Evolutionary conservation across 2,888 invertebrate species (phyloP), one percentile per base, ranked within the genome.

Genomic region (Agelastica alni): DNA sequence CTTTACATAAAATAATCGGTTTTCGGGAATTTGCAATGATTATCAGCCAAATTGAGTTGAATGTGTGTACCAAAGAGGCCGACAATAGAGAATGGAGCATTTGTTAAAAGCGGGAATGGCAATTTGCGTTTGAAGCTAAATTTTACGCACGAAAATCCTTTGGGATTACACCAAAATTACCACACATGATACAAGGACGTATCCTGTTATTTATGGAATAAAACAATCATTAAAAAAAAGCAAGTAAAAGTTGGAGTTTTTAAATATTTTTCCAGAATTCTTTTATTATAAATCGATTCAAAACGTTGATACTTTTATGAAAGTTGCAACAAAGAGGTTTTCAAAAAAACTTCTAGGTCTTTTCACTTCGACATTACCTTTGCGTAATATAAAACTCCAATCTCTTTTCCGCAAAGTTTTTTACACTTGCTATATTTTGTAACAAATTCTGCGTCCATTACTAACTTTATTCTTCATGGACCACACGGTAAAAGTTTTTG

Each of bases 61-160:
- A 44, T 44, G 32, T 7, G 14, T n/a, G 13, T 45, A 32, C 45
- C 45, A 45, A 45, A 45, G 45, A 45, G 45, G 9, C 22, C 22
- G 34, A 34, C 45, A 45, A 45, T 34, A 34, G 16, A 45, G 32
- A 22, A 34, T 34, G 16, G 34, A 18, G 22, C 34, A 34, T 45
- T 34, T 22, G 22, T 22, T n/a, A 45, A 45, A 45, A 45, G 22
- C 45, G 22, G 34, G 34, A 45, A 45, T 34, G 16, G 45, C 34
- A 45, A 45, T 43, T 22, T 5, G 37, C 17, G 17, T 6, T 20
- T 20, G 37, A 37, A 37, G 37, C 37, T 20, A 37, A 20, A 37
- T 37, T 37, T 20, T 37, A 20, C 18, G 20, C 20, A 34, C 16
- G 7, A 20, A 37, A 37, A 37, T 10, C 37, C 37, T 37, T 37